These are phyloP conservation scores for Drosophila mimica DNA, from an alignment of 2,888 invertebrate genomes.

Conservation along the genomic window DNA sequence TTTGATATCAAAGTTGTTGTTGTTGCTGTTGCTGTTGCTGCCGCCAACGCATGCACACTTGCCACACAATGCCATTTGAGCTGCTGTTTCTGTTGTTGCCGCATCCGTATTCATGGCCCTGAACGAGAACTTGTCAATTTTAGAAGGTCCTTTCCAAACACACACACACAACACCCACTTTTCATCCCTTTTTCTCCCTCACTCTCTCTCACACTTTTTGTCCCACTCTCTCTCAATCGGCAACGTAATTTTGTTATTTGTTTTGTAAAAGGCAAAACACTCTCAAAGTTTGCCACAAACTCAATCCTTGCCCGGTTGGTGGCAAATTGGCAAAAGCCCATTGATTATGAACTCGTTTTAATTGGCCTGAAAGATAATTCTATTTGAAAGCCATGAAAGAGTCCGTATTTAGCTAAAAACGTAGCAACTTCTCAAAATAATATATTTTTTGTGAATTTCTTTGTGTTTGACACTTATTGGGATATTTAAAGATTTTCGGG, in stretches of 20 bases:
- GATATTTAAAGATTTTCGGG: background rate
- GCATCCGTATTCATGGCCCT: conserved; percentile 59
- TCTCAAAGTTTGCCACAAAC: background rate
- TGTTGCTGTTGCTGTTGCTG: conserved; percentile 29
- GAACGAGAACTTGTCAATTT: conserved; percentile 69
- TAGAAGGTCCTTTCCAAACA: conserved; percentile 42
- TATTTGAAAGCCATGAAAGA: background rate
- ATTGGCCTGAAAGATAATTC: background rate
- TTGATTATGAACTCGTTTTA: conserved; percentile 4
- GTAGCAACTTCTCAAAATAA: background rate
- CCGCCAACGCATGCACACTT: conserved; percentile 54
- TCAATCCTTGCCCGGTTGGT: background rate
- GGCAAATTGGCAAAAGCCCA: background rate
- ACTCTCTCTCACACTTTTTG: background rate
- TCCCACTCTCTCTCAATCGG: background rate
- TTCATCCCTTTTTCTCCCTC: too few relatives aligned
- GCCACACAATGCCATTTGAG: conserved; percentile 42
- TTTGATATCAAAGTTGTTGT: background rate
- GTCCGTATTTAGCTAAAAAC: background rate
- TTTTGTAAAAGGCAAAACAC: background rate
- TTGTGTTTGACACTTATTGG: background rate
- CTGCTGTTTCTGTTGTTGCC: conserved; percentile 32
- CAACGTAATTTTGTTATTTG: conserved; percentile 2
- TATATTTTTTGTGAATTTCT: background rate
- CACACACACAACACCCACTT: background rate